These are phyloP conservation scores for Numida meleagris DNA, from an alignment of 2,113 vertebrate genomes.

Conservation along the genomic window DNA sequence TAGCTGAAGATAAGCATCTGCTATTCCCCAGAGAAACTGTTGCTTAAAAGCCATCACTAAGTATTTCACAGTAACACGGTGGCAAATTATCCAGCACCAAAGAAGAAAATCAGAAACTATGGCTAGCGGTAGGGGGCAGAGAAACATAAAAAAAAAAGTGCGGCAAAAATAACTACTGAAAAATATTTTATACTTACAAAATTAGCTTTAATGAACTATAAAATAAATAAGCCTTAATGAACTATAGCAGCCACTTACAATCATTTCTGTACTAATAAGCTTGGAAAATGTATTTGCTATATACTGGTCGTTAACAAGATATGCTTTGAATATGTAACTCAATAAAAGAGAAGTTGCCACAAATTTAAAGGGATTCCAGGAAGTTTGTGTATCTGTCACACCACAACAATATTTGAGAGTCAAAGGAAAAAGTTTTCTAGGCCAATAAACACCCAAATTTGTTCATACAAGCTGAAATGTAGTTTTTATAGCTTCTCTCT, in stretches of 20 bases:
- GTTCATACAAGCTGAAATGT: background rate
- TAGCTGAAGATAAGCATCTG: background rate
- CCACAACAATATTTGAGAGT: background rate
- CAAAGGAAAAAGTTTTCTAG: background rate
- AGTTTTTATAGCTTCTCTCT: background rate
- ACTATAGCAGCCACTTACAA: conserved; percentile 43
- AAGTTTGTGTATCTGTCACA: background rate
- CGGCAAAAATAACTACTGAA: conserved; percentile 5
- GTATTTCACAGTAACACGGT: background rate
- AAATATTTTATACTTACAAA: conserved; percentile 29
- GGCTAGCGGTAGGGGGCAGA: conserved; percentile 44
- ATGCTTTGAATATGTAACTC: conserved; percentile 21
- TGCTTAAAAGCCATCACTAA: background rate
- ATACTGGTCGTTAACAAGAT: background rate
- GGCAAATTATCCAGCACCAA: background rate
- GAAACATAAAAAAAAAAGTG: background rate
- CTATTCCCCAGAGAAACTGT: background rate
- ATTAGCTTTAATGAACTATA: conserved; percentile 51
- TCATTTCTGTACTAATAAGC: conserved; percentile 51
- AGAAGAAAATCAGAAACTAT: background rate
- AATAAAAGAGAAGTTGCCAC: background rate
- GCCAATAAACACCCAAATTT: background rate
- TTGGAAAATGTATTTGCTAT: background rate
- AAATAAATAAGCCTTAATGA: conserved; percentile 62
- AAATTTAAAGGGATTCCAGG: background rate